phyloP scores from a whole-genome alignment of 2,113 vertebrate species.

The Hippocampus zosterae region DNA sequence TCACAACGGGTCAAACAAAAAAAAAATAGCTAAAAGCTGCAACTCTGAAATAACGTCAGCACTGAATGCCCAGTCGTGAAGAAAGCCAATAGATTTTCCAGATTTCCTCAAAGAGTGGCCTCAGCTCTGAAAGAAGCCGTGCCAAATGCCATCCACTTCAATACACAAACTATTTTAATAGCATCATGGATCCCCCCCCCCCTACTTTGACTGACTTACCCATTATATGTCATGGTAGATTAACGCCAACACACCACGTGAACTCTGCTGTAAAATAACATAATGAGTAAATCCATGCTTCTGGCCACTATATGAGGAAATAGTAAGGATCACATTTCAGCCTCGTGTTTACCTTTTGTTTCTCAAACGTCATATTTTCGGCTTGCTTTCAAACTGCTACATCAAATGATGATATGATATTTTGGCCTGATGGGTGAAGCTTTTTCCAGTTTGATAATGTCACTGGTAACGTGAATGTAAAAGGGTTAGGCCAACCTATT shows the following conservation, averaged over 20 bases:
- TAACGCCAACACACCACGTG: not conserved
- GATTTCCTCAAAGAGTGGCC: not conserved
- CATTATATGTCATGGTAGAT: not conserved
- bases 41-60: constrained; percentile 11
- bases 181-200: no score
- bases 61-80: constrained; percentile 38
- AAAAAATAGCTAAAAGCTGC: constrained; percentile 18
- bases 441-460: constrained; percentile 20
- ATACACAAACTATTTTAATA: not conserved
- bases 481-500: not conserved
- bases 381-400: constrained; percentile 32
- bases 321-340: not conserved
- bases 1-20: constrained; percentile 2
- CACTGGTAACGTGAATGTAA: constrained; percentile 18
- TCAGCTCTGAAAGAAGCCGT: not conserved
- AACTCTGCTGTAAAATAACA: not conserved
- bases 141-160: not conserved
- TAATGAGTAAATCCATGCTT: not conserved
- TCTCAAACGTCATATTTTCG: not conserved
- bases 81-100: constrained; percentile 15
- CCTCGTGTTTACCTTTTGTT: not conserved
- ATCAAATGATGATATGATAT: not conserved
- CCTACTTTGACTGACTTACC: not conserved
- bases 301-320: not conserved
- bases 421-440: constrained; percentile 3